Evolutionary conservation across 1,140 invertebrate species (phyloP).

Genomic region (Leptinotarsa texana): DNA sequence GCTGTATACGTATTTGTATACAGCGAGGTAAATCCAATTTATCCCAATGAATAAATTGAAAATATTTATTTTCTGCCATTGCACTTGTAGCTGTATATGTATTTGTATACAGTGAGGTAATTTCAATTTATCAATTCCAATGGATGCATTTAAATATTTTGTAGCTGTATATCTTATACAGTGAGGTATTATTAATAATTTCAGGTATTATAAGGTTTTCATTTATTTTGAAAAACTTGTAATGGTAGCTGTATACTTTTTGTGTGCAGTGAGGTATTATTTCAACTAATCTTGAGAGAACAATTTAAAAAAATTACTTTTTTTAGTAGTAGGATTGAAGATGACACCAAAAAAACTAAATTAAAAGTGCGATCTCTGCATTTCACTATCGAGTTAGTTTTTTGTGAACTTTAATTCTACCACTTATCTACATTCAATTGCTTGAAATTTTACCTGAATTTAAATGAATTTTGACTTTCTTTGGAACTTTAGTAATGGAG

Average conservation of each 20-base stretch:
- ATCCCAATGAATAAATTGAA: background rate
- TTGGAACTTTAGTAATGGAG: no score
- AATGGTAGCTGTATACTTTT: background rate
- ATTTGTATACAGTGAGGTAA: constrained; percentile 35
- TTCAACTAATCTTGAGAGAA: no score
- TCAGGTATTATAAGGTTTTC: background rate
- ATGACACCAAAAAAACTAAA: no score
- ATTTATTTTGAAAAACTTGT: no score
- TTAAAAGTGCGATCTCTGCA: no score
- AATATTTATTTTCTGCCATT: background rate
- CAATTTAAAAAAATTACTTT: no score
- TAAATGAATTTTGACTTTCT: no score
- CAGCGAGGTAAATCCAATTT: constrained; percentile 27
- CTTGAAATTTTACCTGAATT: no score
- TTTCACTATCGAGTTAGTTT: no score
- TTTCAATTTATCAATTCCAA: background rate
- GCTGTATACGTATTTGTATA: constrained; percentile 23
- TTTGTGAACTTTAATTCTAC: no score
- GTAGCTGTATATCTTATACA: constrained; percentile 1
- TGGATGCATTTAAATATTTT: background rate
- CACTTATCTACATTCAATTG: no score
- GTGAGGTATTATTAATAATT: background rate
- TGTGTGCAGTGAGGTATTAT: constrained; percentile 13
- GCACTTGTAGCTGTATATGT: background rate
- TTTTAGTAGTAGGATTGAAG: no score